These are phyloP conservation scores for Pipistrellus pygmaeus DNA, from an alignment of 2,797 vertebrate genomes.

Conservation along the genomic window DNA sequence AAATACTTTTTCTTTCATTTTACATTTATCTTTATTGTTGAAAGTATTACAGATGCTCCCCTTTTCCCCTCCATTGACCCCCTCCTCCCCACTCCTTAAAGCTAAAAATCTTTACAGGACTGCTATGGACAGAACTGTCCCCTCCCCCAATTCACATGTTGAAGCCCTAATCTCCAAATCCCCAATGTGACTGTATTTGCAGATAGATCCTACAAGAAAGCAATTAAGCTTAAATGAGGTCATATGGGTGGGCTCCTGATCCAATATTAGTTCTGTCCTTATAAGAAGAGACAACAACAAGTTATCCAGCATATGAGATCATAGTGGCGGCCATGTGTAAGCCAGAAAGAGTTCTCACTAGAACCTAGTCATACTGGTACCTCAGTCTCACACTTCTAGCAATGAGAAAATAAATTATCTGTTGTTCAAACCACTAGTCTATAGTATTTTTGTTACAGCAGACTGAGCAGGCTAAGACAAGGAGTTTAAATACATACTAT, in stretches of 20 bases:
- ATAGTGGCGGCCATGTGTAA: background rate
- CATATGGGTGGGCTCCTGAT: background rate
- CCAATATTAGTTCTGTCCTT: background rate
- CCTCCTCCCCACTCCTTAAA: background rate
- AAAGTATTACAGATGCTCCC: no score
- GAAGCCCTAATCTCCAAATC: background rate
- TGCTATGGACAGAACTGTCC: background rate
- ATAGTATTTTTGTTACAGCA: background rate
- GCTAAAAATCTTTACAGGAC: background rate
- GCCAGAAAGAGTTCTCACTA: background rate
- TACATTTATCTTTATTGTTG: no score
- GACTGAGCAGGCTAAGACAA: background rate
- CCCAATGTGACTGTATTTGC: background rate
- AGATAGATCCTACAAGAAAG: background rate
- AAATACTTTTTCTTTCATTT: background rate
- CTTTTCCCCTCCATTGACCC: no score
- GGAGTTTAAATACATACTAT: background rate
- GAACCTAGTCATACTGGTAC: background rate
- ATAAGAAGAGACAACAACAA: background rate
- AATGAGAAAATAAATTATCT: background rate
- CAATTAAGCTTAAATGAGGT: background rate
- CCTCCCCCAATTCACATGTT: background rate
- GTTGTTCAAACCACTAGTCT: background rate
- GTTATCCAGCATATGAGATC: no score
- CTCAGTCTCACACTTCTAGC: background rate